phyloP scores from a whole-genome alignment of 2,888 invertebrate genomes.

The Tethea ocularis region DNA sequence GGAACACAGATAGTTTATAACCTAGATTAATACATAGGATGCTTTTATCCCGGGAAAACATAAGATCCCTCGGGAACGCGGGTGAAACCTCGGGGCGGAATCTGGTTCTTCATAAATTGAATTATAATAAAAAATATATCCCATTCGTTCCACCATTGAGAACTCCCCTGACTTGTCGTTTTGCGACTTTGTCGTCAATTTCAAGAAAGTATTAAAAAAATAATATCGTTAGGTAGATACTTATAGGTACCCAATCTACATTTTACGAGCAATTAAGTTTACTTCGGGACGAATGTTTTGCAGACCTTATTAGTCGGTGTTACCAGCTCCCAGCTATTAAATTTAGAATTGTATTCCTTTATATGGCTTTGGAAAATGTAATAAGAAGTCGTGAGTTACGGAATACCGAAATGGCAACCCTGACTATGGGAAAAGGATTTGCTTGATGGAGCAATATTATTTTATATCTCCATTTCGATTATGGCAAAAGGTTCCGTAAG shows the following conservation, averaged over 20 bases:
- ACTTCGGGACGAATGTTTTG: slow-evolving; percentile 47
- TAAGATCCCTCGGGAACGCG: too few species aligned
- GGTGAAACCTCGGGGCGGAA: too few species aligned
- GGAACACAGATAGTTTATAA: too few species aligned
- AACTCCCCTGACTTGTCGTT: not conserved
- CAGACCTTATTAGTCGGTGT: slow-evolving; percentile 30
- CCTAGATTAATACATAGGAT: too few species aligned
- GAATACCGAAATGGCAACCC: slow-evolving; percentile 30
- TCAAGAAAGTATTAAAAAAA: not conserved
- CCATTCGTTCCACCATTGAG: too few species aligned
- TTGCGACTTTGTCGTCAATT: not conserved
- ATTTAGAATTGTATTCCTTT: slow-evolving; percentile 52
- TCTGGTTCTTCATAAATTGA: too few species aligned
- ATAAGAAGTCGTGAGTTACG: slow-evolving; percentile 46
- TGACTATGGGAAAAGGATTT: slow-evolving; percentile 11
- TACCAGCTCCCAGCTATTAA: slow-evolving; percentile 23
- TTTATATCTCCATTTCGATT: slow-evolving; percentile 8
- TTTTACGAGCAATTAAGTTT: slow-evolving; percentile 58
- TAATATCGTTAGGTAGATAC: slow-evolving; percentile 1
- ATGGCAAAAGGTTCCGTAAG: slow-evolving; percentile 4
- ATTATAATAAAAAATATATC: too few species aligned
- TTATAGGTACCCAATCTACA: slow-evolving; percentile 9
- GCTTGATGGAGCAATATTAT: slow-evolving; percentile 9
- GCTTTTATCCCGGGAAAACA: too few species aligned
- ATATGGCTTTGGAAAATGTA: slow-evolving; percentile 48